Base-by-base conservation (phyloP, 2,888 invertebrate genomes). In the Oxyteleia sp. region DNA sequence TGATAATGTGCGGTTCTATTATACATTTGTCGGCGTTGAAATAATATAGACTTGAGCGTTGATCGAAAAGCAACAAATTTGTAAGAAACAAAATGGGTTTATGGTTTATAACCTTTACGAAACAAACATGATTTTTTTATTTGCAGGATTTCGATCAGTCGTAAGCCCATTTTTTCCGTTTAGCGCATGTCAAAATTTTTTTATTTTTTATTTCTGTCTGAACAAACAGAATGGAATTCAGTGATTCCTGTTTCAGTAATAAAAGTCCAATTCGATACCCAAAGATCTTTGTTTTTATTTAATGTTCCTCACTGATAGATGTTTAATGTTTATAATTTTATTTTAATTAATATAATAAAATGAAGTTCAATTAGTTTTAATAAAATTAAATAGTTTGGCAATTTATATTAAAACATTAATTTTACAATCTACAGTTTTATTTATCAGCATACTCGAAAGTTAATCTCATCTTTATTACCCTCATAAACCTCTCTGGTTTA, bases 221-320 rank as follows among this genome's bases (percentile, higher is more conserved):
- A 47, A n/a, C n/a, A 69, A 55, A 57, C 55, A 64, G 59, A 79
- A 79, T 63, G 69, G 51, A 78, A 63, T 43, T 69, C 1, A 5
- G 8, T 35, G 47, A 53, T 78, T 78, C 68, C 59, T 79, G 41
- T 71, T 79, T n/a, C 78, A 69, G 47, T 78, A 78, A 78, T 78
- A 69, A 78, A 78, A 78, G 45, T 78, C 69, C 78, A 78, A 78
- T 78, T 78, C 78, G 69, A 78, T 63, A 78, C 78, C 63, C 55
- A 69, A 26, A 45, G n/a, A n/a, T n/a, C n/a, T n/a, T n/a, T n/a
- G n/a, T n/a, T n/a, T n/a, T n/a, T n/a, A n/a, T n/a, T n/a, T n/a
- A n/a, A n/a, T n/a, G n/a, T n/a, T n/a, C n/a, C n/a, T n/a, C n/a
- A n/a, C n/a, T n/a, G n/a, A n/a, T n/a, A n/a, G n/a, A n/a, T n/a